A percentile compares a stretch with the other conserved stretches of the same genome.
Evolutionary conservation across 1,140 invertebrate species (phyloP).

Genomic region (Mylabris phalerata): DNA sequence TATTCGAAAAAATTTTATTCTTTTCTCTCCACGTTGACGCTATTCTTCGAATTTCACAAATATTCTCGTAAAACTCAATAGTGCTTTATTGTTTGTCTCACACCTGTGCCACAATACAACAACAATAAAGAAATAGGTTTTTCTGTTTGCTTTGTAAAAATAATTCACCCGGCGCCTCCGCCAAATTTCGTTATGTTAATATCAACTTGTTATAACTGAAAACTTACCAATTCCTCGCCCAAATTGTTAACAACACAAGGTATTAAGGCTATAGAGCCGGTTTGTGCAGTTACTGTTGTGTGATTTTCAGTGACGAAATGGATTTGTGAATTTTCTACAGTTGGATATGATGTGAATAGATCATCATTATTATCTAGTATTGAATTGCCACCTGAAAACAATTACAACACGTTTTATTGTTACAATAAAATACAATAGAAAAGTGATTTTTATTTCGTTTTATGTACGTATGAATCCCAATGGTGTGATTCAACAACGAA

Average conservation of each 20-base stretch:
- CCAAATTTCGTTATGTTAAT: neutral
- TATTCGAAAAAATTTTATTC: too few species aligned
- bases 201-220: neutral
- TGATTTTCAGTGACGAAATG: slow-evolving; percentile 76
- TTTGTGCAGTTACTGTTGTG: slow-evolving; percentile 70
- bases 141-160: neutral
- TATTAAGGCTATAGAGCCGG: slow-evolving; percentile 70
- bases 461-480: too few species aligned
- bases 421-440: too few species aligned
- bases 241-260: slow-evolving; percentile 78
- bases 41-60: too few species aligned
- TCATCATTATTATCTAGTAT: slow-evolving; percentile 19
- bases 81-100: too few species aligned
- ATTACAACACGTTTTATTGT: too few species aligned
- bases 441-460: too few species aligned
- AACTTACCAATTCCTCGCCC: slow-evolving; percentile 76
- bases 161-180: neutral
- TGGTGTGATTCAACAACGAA: too few species aligned
- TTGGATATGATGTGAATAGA: slow-evolving; percentile 36
- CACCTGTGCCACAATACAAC: neutral
- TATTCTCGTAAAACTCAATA: too few species aligned
- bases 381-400: too few species aligned
- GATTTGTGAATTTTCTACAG: slow-evolving; percentile 36
- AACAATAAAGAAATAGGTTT: neutral
- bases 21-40: too few species aligned